Base-by-base conservation (phyloP, 2,797 vertebrate genomes). In the Parotocinclus haroldoi region DNA sequence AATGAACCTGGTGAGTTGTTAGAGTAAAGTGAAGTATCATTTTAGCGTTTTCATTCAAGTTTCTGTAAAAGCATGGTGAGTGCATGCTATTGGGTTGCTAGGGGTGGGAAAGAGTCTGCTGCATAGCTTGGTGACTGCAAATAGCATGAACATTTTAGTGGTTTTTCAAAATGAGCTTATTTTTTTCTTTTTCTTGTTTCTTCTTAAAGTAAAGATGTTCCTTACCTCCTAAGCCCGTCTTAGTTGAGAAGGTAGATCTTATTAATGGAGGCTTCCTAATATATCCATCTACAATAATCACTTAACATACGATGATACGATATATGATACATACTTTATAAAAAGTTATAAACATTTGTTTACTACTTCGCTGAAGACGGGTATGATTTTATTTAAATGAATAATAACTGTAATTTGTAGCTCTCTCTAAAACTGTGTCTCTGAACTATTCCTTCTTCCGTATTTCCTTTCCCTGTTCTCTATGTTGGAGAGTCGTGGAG, bases 131-230 rank as follows among this genome's bases (percentile, higher is more conserved):
- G 74, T 66, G 76, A 81, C 81, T 79, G 77, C 75, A 70, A 83
- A 83, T 77, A 79, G 72, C 74, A 78, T 83, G 75, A 83, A 80
- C 81, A 83, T 78, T 83, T 83, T 80, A 58, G 60, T 14, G 64
- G 75, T 74, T 72, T 80, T 79, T 80, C 74, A 72, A 58, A 81
- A 81, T 77, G 74, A 76, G 77, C 58, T 76, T 72, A 76, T 63
- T 68, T 71, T 71, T 66, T 68, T 66, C 57, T 45, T 68, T 55
- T 67, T 68, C 58, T 62, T 49, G 39, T n/a, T n/a, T 68, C 51
- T 53, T 56, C 74, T 59, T 57, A 52, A 72, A 65, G 63, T 67
- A 64, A 74, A 72, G 55, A 58, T 39, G 57, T 72, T 75, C 59
- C 67, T 74, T 72, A 69, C 69, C 50, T 76, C 63, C 63, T 42